A percentile compares a stretch with the other conserved stretches of the same genome.
Evolutionary conservation across 2,888 invertebrate species (phyloP).

Genomic region (Cerceris rybyensis): DNA sequence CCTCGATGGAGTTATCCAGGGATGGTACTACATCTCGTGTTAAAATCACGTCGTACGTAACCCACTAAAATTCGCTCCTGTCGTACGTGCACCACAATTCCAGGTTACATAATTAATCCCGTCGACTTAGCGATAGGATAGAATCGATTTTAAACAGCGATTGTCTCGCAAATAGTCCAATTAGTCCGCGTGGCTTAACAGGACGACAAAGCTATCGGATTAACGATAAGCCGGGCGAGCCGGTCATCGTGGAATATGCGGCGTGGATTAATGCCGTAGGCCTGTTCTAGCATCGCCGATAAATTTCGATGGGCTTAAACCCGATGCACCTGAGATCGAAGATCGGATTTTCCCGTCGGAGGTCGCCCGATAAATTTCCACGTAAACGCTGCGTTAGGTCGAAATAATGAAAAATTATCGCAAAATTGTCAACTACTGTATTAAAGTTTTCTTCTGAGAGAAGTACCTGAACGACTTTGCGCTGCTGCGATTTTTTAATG

Average conservation of each 20-base stretch:
- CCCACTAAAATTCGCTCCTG: too few species aligned
- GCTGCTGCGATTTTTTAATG: too few species aligned
- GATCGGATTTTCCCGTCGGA: slow-evolving; percentile 42
- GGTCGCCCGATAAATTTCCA: slow-evolving; percentile 34
- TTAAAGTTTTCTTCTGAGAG: too few species aligned
- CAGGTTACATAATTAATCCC: background rate
- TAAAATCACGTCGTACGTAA: too few species aligned
- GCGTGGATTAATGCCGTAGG: slow-evolving; percentile 50
- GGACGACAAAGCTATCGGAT: slow-evolving; percentile 50
- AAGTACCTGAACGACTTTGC: too few species aligned
- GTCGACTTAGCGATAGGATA: background rate
- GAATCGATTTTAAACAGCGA: slow-evolving; percentile 51
- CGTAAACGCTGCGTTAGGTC: background rate
- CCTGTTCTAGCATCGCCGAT: slow-evolving; percentile 31
- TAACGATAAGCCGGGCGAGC: slow-evolving; percentile 50
- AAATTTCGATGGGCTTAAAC: slow-evolving; percentile 58
- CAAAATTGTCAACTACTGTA: too few species aligned
- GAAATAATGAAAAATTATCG: background rate
- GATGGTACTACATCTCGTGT: too few species aligned
- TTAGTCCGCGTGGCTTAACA: slow-evolving; percentile 52
- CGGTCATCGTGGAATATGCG: slow-evolving; percentile 46
- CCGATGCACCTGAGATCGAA: slow-evolving; percentile 46
- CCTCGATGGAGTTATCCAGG: too few species aligned
- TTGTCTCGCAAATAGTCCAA: slow-evolving; percentile 52
- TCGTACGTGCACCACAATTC: background rate